phyloP scores from a whole-genome alignment of 2,113 vertebrate genomes.

The Phyllostomus discolor region DNA sequence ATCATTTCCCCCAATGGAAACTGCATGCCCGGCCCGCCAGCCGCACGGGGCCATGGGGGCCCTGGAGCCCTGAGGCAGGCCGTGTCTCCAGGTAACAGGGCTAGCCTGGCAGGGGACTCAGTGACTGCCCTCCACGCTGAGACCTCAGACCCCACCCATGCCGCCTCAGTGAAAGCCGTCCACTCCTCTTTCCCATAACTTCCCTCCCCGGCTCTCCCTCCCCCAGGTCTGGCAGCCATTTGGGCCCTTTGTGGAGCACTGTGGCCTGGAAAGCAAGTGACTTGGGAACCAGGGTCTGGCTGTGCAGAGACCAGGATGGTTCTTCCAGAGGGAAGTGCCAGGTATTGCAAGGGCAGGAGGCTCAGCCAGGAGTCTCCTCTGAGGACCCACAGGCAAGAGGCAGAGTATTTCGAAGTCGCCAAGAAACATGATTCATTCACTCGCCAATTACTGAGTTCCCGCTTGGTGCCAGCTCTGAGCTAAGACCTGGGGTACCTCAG shows the following conservation, averaged over 20 bases:
- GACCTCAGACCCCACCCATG: not conserved
- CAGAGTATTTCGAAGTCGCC: not conserved
- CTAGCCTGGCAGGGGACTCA: not conserved
- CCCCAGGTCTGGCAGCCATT: not conserved
- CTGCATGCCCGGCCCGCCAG: not conserved
- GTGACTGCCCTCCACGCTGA: not conserved
- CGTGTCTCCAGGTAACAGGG: constrained; percentile 11
- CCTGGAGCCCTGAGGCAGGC: constrained; percentile 44
- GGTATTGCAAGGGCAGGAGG: not conserved
- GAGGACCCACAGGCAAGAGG: not conserved
- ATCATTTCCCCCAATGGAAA: constrained; percentile 69
- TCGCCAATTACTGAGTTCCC: not conserved
- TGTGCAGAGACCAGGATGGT: not conserved
- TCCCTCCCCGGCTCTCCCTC: accelerated
- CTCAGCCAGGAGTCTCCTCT: not conserved
- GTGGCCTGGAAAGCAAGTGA: not conserved
- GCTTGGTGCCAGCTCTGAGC: not conserved
- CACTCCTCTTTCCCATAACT: accelerated
- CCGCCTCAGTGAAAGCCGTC: not conserved
- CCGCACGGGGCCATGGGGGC: constrained; percentile 19
- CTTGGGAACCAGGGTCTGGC: not conserved
- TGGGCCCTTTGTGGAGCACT: not conserved
- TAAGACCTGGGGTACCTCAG: not conserved
- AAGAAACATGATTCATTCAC: not conserved
- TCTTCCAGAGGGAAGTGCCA: not conserved